A percentile compares a stretch with the other conserved stretches of the same genome.
These are phyloP conservation scores for Tonatia bakeri DNA, from an alignment of 2,113 vertebrate species.

Conservation along the genomic window DNA sequence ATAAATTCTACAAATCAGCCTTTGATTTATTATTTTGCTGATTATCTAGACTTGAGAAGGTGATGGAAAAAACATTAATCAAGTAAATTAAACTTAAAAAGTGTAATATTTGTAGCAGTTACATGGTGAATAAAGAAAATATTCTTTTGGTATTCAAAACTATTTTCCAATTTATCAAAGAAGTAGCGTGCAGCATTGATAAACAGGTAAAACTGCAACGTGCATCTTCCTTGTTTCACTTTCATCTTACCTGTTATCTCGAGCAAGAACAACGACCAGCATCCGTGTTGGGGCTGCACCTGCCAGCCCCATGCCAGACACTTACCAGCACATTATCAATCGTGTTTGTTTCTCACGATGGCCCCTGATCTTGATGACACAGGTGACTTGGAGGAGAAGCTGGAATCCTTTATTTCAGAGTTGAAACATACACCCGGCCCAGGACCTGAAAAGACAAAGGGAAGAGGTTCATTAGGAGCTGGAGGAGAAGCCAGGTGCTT, in stretches of 20 bases:
- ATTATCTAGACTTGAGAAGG: background rate
- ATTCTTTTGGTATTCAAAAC: background rate
- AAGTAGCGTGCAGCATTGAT: background rate
- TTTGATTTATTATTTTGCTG: background rate
- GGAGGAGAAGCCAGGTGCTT: background rate
- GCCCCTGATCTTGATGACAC: background rate
- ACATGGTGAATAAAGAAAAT: background rate
- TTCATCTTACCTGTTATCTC: background rate
- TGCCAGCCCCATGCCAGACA: background rate
- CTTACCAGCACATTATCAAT: background rate
- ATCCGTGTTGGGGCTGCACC: background rate
- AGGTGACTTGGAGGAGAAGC: background rate
- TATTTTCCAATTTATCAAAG: background rate
- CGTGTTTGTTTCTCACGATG: fast-evolving
- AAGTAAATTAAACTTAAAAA: background rate
- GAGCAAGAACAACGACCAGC: background rate
- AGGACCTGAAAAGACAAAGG: background rate
- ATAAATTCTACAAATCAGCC: background rate
- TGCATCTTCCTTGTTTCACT: background rate
- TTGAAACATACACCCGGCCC: background rate
- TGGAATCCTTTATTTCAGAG: background rate
- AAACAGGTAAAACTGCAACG: background rate
- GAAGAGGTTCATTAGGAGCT: background rate
- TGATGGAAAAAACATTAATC: background rate
- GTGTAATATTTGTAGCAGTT: background rate